These are phyloP conservation scores for Spatula clypeata DNA, from an alignment of 2,797 vertebrate species.

Conservation along the genomic window DNA sequence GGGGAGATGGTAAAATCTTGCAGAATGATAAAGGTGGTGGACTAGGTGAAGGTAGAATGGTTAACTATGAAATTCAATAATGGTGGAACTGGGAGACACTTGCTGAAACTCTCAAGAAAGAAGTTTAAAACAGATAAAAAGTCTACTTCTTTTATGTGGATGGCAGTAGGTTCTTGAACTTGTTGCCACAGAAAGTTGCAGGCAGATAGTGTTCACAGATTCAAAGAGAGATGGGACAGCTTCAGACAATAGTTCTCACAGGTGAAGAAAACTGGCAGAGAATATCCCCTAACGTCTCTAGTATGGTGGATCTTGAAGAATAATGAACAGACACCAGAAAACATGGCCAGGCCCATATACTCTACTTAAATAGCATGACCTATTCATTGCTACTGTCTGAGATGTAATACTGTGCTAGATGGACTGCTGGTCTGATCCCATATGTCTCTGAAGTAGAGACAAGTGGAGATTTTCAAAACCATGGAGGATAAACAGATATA, in stretches of 20 bases:
- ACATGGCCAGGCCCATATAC: not conserved
- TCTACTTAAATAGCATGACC: not conserved
- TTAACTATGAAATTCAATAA: not conserved
- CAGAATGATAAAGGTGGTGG: not conserved
- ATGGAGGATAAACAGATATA: not conserved
- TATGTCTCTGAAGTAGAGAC: not conserved
- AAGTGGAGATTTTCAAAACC: not conserved
- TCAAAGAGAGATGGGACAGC: not conserved
- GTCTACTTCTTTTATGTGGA: not conserved
- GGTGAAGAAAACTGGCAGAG: not conserved
- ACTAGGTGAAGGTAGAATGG: not conserved
- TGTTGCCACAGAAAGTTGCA: not conserved
- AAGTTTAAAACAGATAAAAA: not conserved
- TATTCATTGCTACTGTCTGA: not conserved
- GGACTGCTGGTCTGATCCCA: not conserved
- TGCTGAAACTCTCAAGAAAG: not conserved
- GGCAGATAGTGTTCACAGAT: fast-evolving
- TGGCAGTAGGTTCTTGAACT: not conserved
- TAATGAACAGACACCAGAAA: not conserved
- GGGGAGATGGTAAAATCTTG: not conserved
- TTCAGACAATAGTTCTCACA: not conserved
- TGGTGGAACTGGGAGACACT: not conserved
- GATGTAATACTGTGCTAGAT: not conserved
- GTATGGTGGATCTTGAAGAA: not conserved
- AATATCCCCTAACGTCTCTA: not conserved